Percentiles rank a stretch among this genome's conserved stretches.
Conservation (phyloP, 2,797 vertebrate species). For the Malacoraja senta region DNA sequence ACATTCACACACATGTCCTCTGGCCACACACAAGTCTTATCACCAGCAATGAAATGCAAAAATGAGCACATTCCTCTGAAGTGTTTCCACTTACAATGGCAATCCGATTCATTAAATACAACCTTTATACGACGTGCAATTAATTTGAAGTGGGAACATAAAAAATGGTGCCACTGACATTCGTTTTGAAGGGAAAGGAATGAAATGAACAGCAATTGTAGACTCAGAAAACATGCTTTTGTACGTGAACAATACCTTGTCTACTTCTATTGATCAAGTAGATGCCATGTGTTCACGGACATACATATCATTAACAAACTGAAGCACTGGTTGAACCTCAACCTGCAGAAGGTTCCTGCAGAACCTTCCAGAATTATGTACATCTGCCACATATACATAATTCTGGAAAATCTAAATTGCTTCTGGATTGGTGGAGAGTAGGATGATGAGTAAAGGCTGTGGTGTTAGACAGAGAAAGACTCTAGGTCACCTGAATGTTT, state of each 20-base stretch:
- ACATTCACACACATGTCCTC: not conserved
- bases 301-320: not conserved
- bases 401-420: not conserved
- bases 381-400: not conserved
- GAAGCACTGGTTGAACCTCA: not conserved
- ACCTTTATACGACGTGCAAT: conserved; percentile 11
- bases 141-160: conserved; percentile 9
- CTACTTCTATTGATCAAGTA: conserved; percentile 4
- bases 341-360: not conserved
- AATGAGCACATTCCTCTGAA: not conserved
- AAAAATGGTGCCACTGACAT: conserved; percentile 2
- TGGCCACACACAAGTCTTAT: not conserved
- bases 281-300: conserved; percentile 11
- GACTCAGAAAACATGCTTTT: conserved; percentile 31
- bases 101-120: not conserved
- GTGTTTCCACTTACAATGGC: not conserved
- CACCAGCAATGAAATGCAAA: conserved; percentile 11
- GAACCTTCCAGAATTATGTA: too few species aligned
- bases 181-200: conserved; percentile 21
- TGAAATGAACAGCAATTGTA: conserved; percentile 35
- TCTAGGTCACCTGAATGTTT: not conserved
- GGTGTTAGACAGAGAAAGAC: too few species aligned
- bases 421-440: not conserved
- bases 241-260: conserved; percentile 34
- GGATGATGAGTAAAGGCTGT: not conserved